phyloP scores from a whole-genome alignment of 37 sponge, comb jelly and placozoan genomes.

The Ianthella basta region DNA sequence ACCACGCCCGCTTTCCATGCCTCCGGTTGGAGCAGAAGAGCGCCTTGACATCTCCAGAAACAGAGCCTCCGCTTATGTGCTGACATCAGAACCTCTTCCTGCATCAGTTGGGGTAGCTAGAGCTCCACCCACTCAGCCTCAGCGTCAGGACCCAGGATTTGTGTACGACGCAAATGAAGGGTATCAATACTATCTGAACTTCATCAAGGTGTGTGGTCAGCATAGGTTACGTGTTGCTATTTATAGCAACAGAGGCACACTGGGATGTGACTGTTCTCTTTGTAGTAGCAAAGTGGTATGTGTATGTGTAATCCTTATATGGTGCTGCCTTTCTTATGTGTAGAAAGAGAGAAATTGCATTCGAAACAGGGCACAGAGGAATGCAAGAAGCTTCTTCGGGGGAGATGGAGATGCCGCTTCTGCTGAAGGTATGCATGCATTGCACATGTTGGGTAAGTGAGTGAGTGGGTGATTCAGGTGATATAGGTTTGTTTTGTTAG shows the following conservation, averaged over 20 bases:
- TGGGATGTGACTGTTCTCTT: too few species aligned
- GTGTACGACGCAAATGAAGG: conserved; percentile 57
- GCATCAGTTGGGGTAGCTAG: neutral
- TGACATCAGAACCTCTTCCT: neutral
- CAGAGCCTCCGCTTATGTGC: neutral
- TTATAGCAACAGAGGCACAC: too few species aligned
- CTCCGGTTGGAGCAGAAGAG: neutral
- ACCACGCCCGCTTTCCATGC: conserved; percentile 4
- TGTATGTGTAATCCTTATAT: too few species aligned
- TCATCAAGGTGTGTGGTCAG: conserved; percentile 62
- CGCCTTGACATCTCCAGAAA: neutral
- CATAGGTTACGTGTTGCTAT: too few species aligned
- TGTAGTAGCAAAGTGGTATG: too few species aligned
- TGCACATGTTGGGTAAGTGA: neutral
- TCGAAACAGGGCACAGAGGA: conserved; percentile 5
- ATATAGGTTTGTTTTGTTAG: too few species aligned
- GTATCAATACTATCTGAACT: conserved; percentile 58
- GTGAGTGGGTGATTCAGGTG: neutral
- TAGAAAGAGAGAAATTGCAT: conserved; percentile 19
- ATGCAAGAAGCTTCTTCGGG: conserved; percentile 60
- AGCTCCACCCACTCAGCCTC: conserved; percentile 5
- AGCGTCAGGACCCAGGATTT: conserved; percentile 32
- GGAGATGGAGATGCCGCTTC: neutral
- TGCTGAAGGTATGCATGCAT: neutral
- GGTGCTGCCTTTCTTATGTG: neutral